Base-by-base conservation (phyloP, 2,113 vertebrate genomes). In the Nesogale talazaci region DNA sequence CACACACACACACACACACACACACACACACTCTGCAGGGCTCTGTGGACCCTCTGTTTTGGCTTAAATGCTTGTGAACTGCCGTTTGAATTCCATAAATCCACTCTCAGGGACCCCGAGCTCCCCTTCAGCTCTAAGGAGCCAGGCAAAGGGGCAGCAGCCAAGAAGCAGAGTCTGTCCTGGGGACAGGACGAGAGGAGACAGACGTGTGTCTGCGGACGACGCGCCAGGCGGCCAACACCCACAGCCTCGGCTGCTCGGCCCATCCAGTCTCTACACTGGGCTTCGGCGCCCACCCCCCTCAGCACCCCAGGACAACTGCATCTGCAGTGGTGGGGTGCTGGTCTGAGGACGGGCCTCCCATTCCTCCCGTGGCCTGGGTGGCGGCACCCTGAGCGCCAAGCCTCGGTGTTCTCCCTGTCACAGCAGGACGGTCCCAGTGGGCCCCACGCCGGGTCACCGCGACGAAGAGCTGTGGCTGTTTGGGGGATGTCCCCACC, bases 261-360 rank as follows among this genome's bases (percentile, higher is more conserved):
- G 1, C 25, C 14, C 6, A 1, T 8, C 2, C 12, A 2, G 12
- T 52, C 65, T 36, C 0, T 9, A 42, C 27, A 16, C 67, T 19
- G 31, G 10, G 57, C 40, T 78, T 74, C 22, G 2, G n/a, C n/a
- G n/a, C n/a, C n/a, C n/a, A n/a, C n/a, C 83, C 67, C n/a, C 14
- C 61, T 6, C n/a, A n/a, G 3, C 29, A 31, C 14, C 61, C 8
- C 46, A 52, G 3, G 29, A 8, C 4, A 31, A 29, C 57, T 34
- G 31, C 4, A 14, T 11, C 57, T 11, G 9, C 9, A 52, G 46
- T 52, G n/a, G 2, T 12, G 14, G 46, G 10, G 57, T 2, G 11
- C 23, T 8, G 1, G 5, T 42, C 61, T 8, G 36, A 23, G 3
- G 11, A 19, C 20, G 34, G 0, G 12, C 63, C 17, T 74, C 34